phyloP scores from a whole-genome alignment of 2,888 invertebrate genomes.

The Drosophila macrothrix region DNA sequence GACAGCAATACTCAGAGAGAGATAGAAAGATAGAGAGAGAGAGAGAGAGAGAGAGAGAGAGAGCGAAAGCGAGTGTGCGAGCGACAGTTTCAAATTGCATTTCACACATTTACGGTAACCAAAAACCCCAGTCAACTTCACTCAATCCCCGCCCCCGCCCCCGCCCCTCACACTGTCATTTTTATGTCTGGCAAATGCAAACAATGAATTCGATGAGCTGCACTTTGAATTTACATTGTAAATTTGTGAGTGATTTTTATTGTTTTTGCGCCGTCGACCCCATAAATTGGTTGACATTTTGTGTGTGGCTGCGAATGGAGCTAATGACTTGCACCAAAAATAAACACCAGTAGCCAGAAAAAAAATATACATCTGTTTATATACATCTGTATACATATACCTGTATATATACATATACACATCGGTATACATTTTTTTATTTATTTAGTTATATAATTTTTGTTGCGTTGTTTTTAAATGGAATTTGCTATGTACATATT shows the following conservation, averaged over 20 bases:
- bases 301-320: constrained; percentile 33
- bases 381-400: neutral
- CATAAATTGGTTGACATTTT: constrained; percentile 50
- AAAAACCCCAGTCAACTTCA: neutral
- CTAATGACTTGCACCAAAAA: constrained; percentile 52
- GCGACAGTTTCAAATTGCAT: constrained; percentile 66
- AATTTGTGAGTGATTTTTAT: constrained; percentile 68
- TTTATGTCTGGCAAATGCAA: constrained; percentile 40
- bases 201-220: constrained; percentile 56
- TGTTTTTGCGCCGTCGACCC: constrained; percentile 38
- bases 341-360: neutral
- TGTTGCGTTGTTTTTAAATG: constrained; percentile 21
- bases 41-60: neutral
- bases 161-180: neutral
- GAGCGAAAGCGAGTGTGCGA: constrained; percentile 15
- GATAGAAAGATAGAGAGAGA: neutral
- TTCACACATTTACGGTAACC: constrained; percentile 64
- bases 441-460: constrained; percentile 26
- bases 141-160: neutral
- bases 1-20: constrained; percentile 1
- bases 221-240: constrained; percentile 61
- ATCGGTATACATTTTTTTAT: constrained; percentile 2
- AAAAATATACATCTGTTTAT: neutral
- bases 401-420: neutral
- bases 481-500: constrained; percentile 33